phyloP scores from a whole-genome alignment of 2,797 vertebrate genomes.

The Dallia pectoralis region DNA sequence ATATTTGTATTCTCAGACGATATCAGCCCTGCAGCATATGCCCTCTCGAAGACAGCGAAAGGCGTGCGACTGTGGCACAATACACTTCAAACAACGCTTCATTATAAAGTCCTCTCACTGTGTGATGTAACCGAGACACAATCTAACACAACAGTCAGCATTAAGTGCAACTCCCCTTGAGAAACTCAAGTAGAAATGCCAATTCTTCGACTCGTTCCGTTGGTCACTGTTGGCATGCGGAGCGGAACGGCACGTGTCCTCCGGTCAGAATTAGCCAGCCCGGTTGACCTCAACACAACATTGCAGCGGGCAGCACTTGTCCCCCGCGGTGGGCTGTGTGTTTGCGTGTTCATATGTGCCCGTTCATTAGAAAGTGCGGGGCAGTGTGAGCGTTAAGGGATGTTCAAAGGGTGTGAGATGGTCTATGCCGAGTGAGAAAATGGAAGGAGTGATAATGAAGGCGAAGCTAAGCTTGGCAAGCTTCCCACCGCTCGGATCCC shows the following conservation, averaged over 20 bases:
- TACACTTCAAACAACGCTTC: not conserved
- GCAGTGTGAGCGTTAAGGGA: not conserved
- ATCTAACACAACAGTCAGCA: not conserved
- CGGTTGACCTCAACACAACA: not conserved
- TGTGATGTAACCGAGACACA: not conserved
- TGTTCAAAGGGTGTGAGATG: not conserved
- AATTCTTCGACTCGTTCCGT: not conserved
- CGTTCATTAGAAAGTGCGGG: not conserved
- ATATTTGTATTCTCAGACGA: not conserved
- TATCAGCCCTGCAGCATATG: not conserved
- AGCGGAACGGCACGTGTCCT: not conserved
- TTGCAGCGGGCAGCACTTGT: not conserved
- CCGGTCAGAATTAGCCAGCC: not conserved
- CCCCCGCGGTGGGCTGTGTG: not conserved
- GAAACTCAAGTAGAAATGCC: not conserved
- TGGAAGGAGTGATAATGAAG: not conserved
- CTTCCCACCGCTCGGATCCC: not conserved
- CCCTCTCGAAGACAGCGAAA: not conserved
- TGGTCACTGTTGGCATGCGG: not conserved
- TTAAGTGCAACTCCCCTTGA: not conserved
- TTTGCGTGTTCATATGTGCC: not conserved
- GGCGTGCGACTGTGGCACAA: not conserved
- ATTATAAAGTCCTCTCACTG: not conserved
- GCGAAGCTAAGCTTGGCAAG: not conserved
- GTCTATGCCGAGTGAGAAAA: not conserved